These are phyloP conservation scores for Pelmatolapia mariae DNA, from an alignment of 2,113 vertebrate genomes.

Conservation along the genomic window DNA sequence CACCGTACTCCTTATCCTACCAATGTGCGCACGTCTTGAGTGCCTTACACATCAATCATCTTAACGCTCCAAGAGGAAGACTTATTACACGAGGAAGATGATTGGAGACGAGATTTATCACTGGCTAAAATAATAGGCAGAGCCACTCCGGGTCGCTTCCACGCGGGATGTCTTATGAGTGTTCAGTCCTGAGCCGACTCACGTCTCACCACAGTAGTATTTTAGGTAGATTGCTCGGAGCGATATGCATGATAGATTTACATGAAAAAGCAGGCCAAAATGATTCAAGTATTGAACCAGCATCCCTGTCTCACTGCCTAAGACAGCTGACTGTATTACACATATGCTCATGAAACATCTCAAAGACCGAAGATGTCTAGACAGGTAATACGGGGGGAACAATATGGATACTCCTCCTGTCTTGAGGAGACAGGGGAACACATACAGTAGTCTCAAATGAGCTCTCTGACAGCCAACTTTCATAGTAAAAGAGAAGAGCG, in stretches of 20 bases:
- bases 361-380: constrained; percentile 1
- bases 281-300: background rate
- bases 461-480: constrained; percentile 49
- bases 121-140: constrained; percentile 23
- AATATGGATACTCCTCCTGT: background rate
- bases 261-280: background rate
- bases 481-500: constrained; percentile 32
- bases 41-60: constrained; percentile 64
- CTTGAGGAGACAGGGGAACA: constrained; percentile 25
- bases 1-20: constrained; percentile 17
- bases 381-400: constrained; percentile 20
- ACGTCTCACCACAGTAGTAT: background rate
- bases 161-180: background rate
- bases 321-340: background rate
- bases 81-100: constrained; percentile 55
- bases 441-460: constrained; percentile 37
- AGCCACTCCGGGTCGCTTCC: background rate
- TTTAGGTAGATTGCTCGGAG: background rate
- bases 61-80: constrained; percentile 40
- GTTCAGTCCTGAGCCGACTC: constrained; percentile 14
- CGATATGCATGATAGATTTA: background rate
- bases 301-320: background rate
- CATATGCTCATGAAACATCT: constrained; percentile 5
- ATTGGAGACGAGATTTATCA: constrained; percentile 46
- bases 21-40: constrained; percentile 23